Percentiles rank a stretch among this genome's conserved stretches.
These are phyloP conservation scores for Sphaerodactylus townsendi DNA, from an alignment of 2,113 vertebrate genomes.

Conservation along the genomic window DNA sequence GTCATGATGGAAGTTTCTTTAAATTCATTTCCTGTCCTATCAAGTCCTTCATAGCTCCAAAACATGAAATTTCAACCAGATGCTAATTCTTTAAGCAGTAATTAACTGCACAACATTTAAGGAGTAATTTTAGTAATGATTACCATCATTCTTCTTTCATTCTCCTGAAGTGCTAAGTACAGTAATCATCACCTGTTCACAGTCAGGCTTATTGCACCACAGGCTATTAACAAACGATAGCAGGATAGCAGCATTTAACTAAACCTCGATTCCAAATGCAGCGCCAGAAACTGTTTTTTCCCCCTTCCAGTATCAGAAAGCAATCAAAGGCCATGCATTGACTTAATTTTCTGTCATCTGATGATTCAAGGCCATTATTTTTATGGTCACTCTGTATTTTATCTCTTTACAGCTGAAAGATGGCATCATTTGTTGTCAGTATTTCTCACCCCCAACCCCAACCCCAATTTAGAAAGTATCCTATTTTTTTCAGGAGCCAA, in stretches of 20 bases:
- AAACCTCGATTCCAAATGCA: conserved; percentile 38
- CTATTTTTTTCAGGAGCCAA: too few relatives aligned
- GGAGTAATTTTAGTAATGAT: conserved; percentile 59
- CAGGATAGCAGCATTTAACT: conserved; percentile 47
- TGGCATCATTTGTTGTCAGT: background rate
- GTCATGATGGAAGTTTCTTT: conserved; percentile 48
- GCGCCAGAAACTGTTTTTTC: conserved; percentile 36
- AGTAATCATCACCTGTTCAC: conserved; percentile 60
- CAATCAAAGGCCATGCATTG: background rate
- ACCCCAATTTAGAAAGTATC: too few relatives aligned
- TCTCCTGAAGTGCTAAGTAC: conserved; percentile 49
- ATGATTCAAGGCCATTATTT: background rate
- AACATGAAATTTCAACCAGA: conserved; percentile 57
- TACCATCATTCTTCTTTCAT: conserved; percentile 45
- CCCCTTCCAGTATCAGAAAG: conserved; percentile 37
- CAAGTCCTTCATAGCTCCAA: conserved; percentile 41
- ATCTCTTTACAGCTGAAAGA: background rate
- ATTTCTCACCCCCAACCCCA: background rate
- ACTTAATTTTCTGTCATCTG: background rate
- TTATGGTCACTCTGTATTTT: background rate
- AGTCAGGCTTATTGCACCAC: conserved; percentile 24
- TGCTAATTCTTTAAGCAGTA: conserved; percentile 61
- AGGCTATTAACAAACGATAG: conserved; percentile 42
- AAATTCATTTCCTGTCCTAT: conserved; percentile 55
- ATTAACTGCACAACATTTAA: conserved; percentile 59